Conservation (phyloP, 92 coral and sea anemone genomes). For the Micromussa lordhowensis region DNA sequence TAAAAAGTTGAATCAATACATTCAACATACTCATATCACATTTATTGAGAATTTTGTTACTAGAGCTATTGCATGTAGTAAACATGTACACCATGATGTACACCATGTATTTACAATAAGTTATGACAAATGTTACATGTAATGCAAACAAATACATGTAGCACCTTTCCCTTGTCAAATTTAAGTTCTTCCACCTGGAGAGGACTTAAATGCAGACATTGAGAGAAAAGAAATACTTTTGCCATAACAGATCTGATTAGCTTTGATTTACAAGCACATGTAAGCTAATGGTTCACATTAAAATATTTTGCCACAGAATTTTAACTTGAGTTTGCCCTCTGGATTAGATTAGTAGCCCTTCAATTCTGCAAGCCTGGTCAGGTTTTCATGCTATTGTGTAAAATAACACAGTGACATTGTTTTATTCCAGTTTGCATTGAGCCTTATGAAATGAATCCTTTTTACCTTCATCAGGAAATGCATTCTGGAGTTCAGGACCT, state of each 20-base stretch:
- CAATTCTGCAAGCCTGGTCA: too few relatives aligned
- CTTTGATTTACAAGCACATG: not conserved
- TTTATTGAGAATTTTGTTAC: not conserved
- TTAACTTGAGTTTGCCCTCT: too few relatives aligned
- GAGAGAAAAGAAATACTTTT: not conserved
- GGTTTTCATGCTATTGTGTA: too few relatives aligned
- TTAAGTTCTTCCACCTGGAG: too few relatives aligned
- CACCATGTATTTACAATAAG: not conserved
- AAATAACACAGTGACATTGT: not conserved
- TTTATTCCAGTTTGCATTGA: not conserved
- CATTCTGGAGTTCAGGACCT: conserved; percentile 67
- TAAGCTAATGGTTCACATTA: too few relatives aligned
- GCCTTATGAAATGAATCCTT: not conserved
- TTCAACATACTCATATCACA: not conserved
- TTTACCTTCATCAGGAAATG: conserved; percentile 48
- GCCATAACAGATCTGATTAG: not conserved
- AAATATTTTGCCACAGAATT: too few relatives aligned
- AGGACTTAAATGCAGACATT: too few relatives aligned
- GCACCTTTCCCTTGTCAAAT: too few relatives aligned
- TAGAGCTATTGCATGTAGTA: not conserved
- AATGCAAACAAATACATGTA: too few relatives aligned
- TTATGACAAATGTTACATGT: too few relatives aligned
- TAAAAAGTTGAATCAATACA: not conserved
- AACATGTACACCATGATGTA: not conserved
- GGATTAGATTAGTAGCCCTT: too few relatives aligned